Base-by-base conservation (phyloP, 2,113 vertebrate species). In the Alosa alosa region DNA sequence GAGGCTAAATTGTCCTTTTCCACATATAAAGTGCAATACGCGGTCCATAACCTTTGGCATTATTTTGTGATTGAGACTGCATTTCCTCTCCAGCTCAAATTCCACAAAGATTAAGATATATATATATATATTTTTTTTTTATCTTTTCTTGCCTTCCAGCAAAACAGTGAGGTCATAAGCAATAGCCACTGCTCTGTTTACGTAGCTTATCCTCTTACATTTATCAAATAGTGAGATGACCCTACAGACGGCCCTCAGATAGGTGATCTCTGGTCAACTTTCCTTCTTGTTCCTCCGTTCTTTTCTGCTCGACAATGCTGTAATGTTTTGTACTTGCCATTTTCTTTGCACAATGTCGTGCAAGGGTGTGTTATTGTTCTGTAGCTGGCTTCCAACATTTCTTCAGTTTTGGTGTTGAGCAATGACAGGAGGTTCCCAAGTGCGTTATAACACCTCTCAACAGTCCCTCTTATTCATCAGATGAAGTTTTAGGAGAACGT, bases 161-260 rank as follows among this genome's bases (percentile, higher is more conserved):
- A 78, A 36, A 36, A 36, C 72, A 78, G 36, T 78, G 72, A 78
- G 72, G 72, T 78, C 72, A 78, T 78, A 18, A 39, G 31, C 72
- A 41, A 36, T 13, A 15, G 72, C 13, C 25, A 4, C 13, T 78
- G 72, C 72, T 39, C 10, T 78, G 72, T 78, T 78, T 78, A 17
- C 10, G 2, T 36, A 15, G 72, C 72, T 39, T 39, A 39, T 78
- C 72, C 13, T 17, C 31, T 13, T 17, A 13, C 31, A 78, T 78
- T 36, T 6, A 78, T 78, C 72, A 78, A 36, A 78, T 15, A 78
- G 72, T 36, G 8, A 75, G 31, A 75, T 15, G 8, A 75, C 11
- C 1, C 36, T 78, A 78, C 4, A 15, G 13, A 39, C 15, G 5
- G 31, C 36, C 15, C 31, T 39, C 31, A 15, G 13, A 60, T 4